phyloP scores from a whole-genome alignment of 2,888 invertebrate species.

The Drosophila austrosaltans region DNA sequence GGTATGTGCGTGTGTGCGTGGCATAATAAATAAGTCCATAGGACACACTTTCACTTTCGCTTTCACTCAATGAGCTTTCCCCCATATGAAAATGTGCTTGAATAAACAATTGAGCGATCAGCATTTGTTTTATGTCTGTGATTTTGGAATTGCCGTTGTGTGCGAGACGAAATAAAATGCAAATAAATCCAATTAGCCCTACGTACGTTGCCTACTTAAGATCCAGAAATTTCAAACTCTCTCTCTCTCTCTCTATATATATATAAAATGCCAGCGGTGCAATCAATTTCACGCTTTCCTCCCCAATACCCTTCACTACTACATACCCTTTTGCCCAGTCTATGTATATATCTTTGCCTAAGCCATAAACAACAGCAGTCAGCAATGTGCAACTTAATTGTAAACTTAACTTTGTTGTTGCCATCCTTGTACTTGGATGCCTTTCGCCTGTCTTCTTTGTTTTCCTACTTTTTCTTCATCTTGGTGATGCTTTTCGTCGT shows the following conservation, averaged over 20 bases:
- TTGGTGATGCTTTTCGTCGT: conserved; percentile 1
- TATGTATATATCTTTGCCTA: conserved; percentile 7
- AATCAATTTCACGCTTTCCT: conserved; percentile 69
- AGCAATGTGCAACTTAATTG: conserved; percentile 63
- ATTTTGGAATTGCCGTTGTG: conserved; percentile 23
- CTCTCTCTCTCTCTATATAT: not conserved
- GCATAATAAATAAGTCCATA: conserved; percentile 55
- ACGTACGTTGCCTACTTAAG: conserved; percentile 13
- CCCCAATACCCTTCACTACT: not conserved
- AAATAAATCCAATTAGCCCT: conserved; percentile 17
- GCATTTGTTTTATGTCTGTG: conserved; percentile 44
- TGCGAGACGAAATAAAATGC: conserved; percentile 6
- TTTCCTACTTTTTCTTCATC: conserved; percentile 5
- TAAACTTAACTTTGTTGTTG: conserved; percentile 42
- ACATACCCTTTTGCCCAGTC: not conserved
- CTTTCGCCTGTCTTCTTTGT: conserved; percentile 23
- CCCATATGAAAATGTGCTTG: conserved; percentile 42
- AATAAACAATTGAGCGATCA: conserved; percentile 57
- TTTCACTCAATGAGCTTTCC: conserved; percentile 28
- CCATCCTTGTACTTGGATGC: conserved; percentile 21
- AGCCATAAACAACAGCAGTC: conserved; percentile 42
- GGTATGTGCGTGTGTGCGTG: conserved; percentile 25
- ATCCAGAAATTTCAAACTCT: conserved; percentile 1
- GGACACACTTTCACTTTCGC: conserved; percentile 27
- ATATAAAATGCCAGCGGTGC: conserved; percentile 56